phyloP scores from a whole-genome alignment of 2,888 invertebrate genomes.

The Linyphia triangularis region DNA sequence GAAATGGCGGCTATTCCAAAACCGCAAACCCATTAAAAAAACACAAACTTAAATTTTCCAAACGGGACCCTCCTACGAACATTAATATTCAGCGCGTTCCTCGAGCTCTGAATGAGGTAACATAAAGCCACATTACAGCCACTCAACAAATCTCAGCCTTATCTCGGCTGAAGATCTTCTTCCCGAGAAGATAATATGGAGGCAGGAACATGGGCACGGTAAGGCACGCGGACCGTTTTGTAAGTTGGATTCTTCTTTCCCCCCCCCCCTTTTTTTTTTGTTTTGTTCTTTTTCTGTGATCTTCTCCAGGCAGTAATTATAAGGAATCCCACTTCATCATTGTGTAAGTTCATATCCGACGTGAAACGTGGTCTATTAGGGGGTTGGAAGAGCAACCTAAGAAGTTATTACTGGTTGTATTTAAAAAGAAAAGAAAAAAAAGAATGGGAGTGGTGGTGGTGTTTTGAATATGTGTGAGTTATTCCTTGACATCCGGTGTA shows the following conservation, averaged over 20 bases:
- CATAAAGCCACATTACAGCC: not conserved
- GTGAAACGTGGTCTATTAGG: not conserved
- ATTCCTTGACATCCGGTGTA: too few relatives aligned
- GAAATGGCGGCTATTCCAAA: too few relatives aligned
- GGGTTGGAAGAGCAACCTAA: not conserved
- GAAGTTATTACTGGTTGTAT: not conserved
- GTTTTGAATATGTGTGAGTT: too few relatives aligned
- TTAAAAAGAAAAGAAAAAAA: too few relatives aligned
- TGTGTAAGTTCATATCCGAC: not conserved
- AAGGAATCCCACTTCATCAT: slow-evolving; percentile 25
- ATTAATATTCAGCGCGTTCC: not conserved
- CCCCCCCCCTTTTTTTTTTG: not conserved
- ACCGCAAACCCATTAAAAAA: too few relatives aligned
- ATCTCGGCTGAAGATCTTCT: not conserved
- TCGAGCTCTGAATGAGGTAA: not conserved
- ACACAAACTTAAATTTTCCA: too few relatives aligned
- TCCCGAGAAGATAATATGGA: slow-evolving; percentile 3
- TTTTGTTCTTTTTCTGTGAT: not conserved
- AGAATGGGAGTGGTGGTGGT: not conserved
- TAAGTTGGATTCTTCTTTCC: not conserved
- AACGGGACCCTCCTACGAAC: not conserved
- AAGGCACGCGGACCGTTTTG: not conserved
- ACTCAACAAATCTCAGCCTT: too few relatives aligned
- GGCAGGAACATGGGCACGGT: slow-evolving; percentile 24
- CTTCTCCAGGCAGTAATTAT: slow-evolving; percentile 1